Base-by-base conservation (phyloP, 2,797 vertebrate genomes). In the Antrozous pallidus region DNA sequence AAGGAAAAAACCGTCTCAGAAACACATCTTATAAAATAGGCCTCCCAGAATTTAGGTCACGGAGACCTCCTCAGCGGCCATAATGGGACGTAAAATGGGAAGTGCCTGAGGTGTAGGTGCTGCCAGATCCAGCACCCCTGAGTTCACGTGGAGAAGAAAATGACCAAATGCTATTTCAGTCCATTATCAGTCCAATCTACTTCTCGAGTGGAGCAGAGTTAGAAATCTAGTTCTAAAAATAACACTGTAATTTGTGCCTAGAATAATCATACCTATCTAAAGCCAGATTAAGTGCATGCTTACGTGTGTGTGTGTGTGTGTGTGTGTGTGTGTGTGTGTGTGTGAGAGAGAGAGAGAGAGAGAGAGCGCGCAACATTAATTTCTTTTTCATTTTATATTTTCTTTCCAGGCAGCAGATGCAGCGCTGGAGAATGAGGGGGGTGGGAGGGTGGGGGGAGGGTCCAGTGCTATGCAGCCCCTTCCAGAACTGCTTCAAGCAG, bases 201-300 rank as follows among this genome's bases (percentile, higher is more conserved):
- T 79, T 20, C 92, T 78, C 86, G 31, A 87, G 71, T 58, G 63
- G 63, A 85, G 70, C 81, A 85, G 83, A 80, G 73, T 88, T 65
- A 93, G 89, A 95, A 94, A 81, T 93, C 28, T 75, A 24, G 28
- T 61, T 91, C 90, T 93, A 94, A 95, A 94, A 96, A 94, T 94
- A 92, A 28, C 54, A 45, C 10, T 81, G 49, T 85, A 75, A 67
- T 94, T 75, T 74, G 45, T 93, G 83, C 73, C 81, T 86, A 47
- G 70, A 88, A 88, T 88, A 88, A 78, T 75, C 42, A 86, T 18
- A 84, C 40, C 45, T 77, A 10, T 70, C 38, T n/a, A 75, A 87
- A 88, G 61, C 63, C 69, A 92, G 85, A 38, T 42, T 67, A 70
- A 45, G 54, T 31, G 18, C 24, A 8, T 67, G n/a, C 51, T 3